Evolutionary conservation across 2,888 invertebrate species (phyloP).

Genomic region (Drepana falcataria): DNA sequence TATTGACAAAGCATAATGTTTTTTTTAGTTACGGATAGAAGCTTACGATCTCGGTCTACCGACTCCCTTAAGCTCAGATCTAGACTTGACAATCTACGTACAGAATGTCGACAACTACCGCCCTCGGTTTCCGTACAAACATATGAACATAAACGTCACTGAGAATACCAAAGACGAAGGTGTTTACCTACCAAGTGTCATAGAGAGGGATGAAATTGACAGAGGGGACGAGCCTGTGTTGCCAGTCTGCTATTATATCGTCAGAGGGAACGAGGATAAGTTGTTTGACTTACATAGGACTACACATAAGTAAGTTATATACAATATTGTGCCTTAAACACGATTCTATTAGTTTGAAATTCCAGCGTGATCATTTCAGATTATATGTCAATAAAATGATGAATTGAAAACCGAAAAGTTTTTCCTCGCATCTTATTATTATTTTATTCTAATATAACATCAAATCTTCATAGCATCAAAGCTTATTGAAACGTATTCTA

Average conservation of each 20-base stretch:
- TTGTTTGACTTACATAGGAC: constrained; percentile 85
- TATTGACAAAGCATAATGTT: neutral
- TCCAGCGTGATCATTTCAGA: too few relatives aligned
- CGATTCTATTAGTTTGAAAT: too few relatives aligned
- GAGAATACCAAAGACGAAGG: constrained; percentile 80
- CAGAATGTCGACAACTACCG: constrained; percentile 93
- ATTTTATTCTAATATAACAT: too few relatives aligned
- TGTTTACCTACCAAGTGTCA: constrained; percentile 85
- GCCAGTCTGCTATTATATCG: constrained; percentile 94
- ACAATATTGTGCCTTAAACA: neutral
- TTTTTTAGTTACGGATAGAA: constrained; percentile 88
- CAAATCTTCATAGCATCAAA: too few relatives aligned
- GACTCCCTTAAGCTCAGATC: constrained; percentile 90
- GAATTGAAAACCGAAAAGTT: too few relatives aligned
- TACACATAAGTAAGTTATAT: constrained; percentile 81
- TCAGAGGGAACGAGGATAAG: constrained; percentile 88
- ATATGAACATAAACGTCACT: constrained; percentile 85
- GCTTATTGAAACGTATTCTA: too few relatives aligned
- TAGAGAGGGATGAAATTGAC: constrained; percentile 91
- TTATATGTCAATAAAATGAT: too few relatives aligned
- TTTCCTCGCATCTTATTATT: too few relatives aligned
- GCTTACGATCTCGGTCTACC: constrained; percentile 93
- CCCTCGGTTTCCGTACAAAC: constrained; percentile 88
- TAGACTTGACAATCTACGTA: constrained; percentile 92
- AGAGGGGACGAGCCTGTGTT: constrained; percentile 88